Evolutionary conservation across 2,113 vertebrate species (phyloP).

Genomic region (Pollimyrus isidori): DNA sequence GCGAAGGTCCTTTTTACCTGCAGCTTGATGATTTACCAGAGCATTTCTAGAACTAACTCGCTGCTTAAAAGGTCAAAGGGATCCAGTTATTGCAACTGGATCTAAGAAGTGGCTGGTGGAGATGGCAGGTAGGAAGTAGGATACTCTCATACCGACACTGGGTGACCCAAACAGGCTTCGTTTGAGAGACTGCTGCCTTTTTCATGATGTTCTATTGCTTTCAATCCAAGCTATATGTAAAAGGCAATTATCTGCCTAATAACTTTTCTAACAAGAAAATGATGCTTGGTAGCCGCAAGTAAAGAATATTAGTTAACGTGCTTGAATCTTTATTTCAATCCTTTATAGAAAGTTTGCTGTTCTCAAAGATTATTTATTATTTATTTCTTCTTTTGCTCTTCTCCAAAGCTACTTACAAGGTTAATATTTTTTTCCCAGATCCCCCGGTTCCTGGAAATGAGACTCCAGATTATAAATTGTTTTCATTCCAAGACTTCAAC

Average conservation of each 20-base stretch:
- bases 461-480: slow-evolving; percentile 13
- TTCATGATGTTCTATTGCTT: not conserved
- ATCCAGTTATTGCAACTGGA: not conserved
- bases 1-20: not conserved
- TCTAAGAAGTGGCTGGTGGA: not conserved
- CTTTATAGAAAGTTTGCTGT: not conserved
- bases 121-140: not conserved
- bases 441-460: not conserved
- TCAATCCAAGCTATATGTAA: not conserved
- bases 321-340: not conserved
- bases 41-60: not conserved
- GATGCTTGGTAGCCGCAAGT: not conserved
- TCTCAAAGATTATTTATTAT: not conserved
- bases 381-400: not conserved
- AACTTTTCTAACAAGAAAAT: not conserved
- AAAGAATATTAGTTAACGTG: not conserved
- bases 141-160: not conserved
- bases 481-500: slow-evolving; percentile 35
- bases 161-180: not conserved
- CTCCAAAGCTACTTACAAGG: not conserved
- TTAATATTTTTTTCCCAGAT: not conserved
- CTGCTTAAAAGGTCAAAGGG: not conserved
- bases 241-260: not conserved
- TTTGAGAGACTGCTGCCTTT: not conserved
- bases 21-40: not conserved